phyloP scores from a whole-genome alignment of 1,140 invertebrate genomes.

The Eufriesea mexicana region DNA sequence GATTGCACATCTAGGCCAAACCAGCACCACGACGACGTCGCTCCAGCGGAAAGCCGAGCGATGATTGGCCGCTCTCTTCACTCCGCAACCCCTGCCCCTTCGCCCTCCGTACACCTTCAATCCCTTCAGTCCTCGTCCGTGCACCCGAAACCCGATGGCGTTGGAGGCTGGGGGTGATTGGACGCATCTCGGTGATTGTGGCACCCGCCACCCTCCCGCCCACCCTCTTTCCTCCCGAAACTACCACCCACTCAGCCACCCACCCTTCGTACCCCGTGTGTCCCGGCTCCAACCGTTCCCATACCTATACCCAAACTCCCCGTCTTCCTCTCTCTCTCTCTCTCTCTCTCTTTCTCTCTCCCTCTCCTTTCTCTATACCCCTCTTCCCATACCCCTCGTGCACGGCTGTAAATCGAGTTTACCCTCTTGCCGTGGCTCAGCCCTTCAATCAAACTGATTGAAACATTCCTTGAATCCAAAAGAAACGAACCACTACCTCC shows the following conservation, averaged over 20 bases:
- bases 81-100: constrained; percentile 46
- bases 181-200: constrained; percentile 87
- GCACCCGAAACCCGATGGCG: constrained; percentile 83
- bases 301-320: constrained; percentile 63
- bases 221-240: constrained; percentile 41
- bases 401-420: constrained; percentile 82
- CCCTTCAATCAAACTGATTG: constrained; percentile 84
- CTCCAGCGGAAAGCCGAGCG: constrained; percentile 80
- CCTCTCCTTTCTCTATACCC: background rate
- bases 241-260: constrained; percentile 69
- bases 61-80: constrained; percentile 78
- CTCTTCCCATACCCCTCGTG: constrained; percentile 58
- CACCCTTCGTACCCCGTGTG: constrained; percentile 20
- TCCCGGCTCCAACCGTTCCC: constrained; percentile 47
- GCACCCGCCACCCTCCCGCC: constrained; percentile 80
- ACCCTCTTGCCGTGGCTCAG: constrained; percentile 82
- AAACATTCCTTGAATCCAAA: constrained; percentile 84
- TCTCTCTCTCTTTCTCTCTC: constrained; percentile 17
- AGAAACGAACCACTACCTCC: constrained; percentile 80
- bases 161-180: constrained; percentile 84
- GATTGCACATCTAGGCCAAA: constrained; percentile 83
- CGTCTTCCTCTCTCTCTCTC: constrained; percentile 42
- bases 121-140: constrained; percentile 69
- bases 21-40: constrained; percentile 78
- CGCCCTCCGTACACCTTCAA: constrained; percentile 65